These are phyloP conservation scores for Cervus canadensis DNA, from an alignment of 2,113 vertebrate genomes.

Conservation along the genomic window DNA sequence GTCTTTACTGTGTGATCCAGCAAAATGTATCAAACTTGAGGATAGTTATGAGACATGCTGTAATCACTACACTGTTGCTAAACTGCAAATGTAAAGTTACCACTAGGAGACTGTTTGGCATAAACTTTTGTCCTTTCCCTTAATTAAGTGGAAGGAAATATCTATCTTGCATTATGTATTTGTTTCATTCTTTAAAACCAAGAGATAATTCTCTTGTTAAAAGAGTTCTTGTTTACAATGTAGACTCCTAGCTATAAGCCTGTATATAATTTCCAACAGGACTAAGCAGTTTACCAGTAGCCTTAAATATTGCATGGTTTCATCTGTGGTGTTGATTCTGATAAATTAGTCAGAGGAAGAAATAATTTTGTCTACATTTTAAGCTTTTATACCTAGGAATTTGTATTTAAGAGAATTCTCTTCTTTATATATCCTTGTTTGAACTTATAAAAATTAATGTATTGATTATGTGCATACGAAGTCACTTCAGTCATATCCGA, in stretches of 20 bases:
- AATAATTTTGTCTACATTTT: background rate
- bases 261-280: background rate
- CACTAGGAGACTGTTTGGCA: background rate
- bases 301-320: slow-evolving; percentile 28
- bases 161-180: background rate
- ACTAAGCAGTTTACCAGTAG: background rate
- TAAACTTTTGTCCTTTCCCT: background rate
- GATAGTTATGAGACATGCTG: background rate
- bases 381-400: slow-evolving; percentile 16
- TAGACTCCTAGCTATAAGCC: background rate
- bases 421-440: background rate
- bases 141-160: background rate
- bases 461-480: background rate
- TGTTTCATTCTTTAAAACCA: slow-evolving; percentile 25
- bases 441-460: background rate
- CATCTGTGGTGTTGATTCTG: background rate
- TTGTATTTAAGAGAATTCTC: background rate
- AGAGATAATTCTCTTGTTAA: background rate
- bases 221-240: background rate
- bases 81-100: slow-evolving; percentile 8
- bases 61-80: slow-evolving; percentile 18
- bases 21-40: slow-evolving; percentile 7
- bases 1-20: background rate
- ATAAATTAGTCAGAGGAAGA: background rate
- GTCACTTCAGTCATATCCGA: background rate